These are phyloP conservation scores for Petaurus breviceps DNA, from an alignment of 2,113 vertebrate genomes.

Conservation along the genomic window DNA sequence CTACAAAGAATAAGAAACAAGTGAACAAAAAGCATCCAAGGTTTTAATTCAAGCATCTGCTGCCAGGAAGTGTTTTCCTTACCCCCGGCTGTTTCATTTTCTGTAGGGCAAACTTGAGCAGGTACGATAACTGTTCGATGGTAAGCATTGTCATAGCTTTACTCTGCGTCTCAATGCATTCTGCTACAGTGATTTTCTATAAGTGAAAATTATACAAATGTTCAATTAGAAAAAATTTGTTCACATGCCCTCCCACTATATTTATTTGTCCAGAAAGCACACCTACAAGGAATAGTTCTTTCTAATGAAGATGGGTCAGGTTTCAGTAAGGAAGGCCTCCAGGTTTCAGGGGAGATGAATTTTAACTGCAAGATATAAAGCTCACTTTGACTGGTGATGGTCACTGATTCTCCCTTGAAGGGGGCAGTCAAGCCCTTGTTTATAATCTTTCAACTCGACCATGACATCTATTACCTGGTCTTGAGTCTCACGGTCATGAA, in stretches of 20 bases:
- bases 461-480: not conserved
- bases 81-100: conserved; percentile 99
- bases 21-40: conserved; percentile 11
- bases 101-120: conserved; percentile 99
- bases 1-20: not conserved
- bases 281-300: not conserved
- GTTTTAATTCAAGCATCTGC: not conserved
- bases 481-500: not conserved
- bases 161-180: conserved; percentile 99
- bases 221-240: conserved; percentile 66
- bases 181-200: conserved; percentile 99
- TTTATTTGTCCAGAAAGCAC: not conserved
- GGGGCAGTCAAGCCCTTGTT: not conserved
- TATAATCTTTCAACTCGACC: not conserved
- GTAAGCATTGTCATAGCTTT: conserved; percentile 99
- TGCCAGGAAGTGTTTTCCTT: conserved; percentile 78
- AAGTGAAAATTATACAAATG: conserved; percentile 80
- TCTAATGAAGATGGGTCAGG: not conserved
- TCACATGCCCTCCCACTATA: not conserved
- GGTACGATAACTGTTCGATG: conserved; percentile 96
- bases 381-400: not conserved
- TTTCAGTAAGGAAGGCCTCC: not conserved
- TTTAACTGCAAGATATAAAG: not conserved
- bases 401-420: not conserved
- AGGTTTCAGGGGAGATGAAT: not conserved